Conservation (phyloP, 2,113 vertebrate genomes). For the Scomber colias region DNA sequence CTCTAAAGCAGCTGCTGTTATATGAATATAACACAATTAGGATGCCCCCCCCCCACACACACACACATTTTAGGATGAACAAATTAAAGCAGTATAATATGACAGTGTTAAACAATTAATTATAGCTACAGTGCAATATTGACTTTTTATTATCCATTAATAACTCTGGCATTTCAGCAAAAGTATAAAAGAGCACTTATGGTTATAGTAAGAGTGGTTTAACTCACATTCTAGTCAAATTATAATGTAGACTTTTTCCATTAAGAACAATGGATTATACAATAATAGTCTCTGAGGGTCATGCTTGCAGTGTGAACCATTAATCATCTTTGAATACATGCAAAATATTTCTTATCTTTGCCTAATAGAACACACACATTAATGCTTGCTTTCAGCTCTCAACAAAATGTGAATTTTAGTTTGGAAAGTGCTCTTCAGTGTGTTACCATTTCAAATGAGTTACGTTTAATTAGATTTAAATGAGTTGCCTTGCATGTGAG, state of each 20-base stretch:
- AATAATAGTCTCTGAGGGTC: not conserved
- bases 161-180: not conserved
- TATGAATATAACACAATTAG: too few species aligned
- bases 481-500: not conserved
- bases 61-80: too few species aligned
- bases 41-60: too few species aligned
- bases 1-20: too few species aligned
- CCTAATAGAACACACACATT: constrained; percentile 28
- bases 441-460: not conserved
- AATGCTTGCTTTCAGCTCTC: constrained; percentile 9
- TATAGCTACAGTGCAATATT: too few species aligned
- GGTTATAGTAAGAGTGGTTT: not conserved
- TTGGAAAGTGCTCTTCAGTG: constrained; percentile 3
- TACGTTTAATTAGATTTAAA: not conserved
- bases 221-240: constrained; percentile 24
- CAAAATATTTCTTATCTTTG: constrained; percentile 31
- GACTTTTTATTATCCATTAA: not conserved
- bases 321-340: constrained; percentile 57
- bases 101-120: not conserved
- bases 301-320: constrained; percentile 9
- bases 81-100: not conserved
- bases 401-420: not conserved
- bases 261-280: constrained; percentile 17
- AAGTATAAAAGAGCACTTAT: not conserved
- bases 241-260: constrained; percentile 15